Percentiles rank a stretch among this genome's conserved stretches.
These are phyloP conservation scores for Astropecten irregularis DNA, from an alignment of 53 echinoderm and acorn worm genomes.

Conservation along the genomic window DNA sequence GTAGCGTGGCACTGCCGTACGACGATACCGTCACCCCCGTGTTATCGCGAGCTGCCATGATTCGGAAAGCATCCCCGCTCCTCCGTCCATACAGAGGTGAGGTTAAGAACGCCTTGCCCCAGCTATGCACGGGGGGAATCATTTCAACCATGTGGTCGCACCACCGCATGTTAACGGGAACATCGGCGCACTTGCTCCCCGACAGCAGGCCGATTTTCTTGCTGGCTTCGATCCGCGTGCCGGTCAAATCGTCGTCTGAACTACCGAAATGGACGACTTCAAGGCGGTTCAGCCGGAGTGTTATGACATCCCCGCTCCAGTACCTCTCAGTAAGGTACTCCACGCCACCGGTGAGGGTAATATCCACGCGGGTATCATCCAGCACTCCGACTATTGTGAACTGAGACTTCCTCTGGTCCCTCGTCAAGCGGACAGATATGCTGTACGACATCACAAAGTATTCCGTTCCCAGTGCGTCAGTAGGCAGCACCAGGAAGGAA, in stretches of 20 bases:
- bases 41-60: slow-evolving; percentile 73
- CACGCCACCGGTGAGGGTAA: slow-evolving; percentile 45
- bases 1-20: slow-evolving; percentile 39
- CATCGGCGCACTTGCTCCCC: slow-evolving; percentile 90
- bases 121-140: slow-evolving; percentile 82
- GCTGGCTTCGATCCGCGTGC: slow-evolving; percentile 73
- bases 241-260: slow-evolving; percentile 77
- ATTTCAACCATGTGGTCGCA: slow-evolving; percentile 90
- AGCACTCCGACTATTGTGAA: slow-evolving; percentile 83
- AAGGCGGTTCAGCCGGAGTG: slow-evolving; percentile 57
- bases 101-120: slow-evolving; percentile 87
- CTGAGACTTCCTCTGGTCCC: slow-evolving; percentile 81
- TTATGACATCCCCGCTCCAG: slow-evolving; percentile 12
- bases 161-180: slow-evolving; percentile 66
- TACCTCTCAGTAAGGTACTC: slow-evolving; percentile 34
- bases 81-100: slow-evolving; percentile 71
- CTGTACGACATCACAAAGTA: slow-evolving; percentile 83
- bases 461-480: slow-evolving; percentile 80
- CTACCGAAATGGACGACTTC: slow-evolving; percentile 66
- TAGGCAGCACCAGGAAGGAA: slow-evolving; percentile 84
- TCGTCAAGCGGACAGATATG: slow-evolving; percentile 65
- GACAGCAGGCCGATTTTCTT: slow-evolving; percentile 81
- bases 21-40: slow-evolving; percentile 57
- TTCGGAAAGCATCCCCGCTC: slow-evolving; percentile 84
- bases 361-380: slow-evolving; percentile 58